A percentile compares a stretch with the other conserved stretches of the same genome.
These are phyloP conservation scores for Passer domesticus DNA, from an alignment of 2,113 vertebrate genomes.

Conservation along the genomic window DNA sequence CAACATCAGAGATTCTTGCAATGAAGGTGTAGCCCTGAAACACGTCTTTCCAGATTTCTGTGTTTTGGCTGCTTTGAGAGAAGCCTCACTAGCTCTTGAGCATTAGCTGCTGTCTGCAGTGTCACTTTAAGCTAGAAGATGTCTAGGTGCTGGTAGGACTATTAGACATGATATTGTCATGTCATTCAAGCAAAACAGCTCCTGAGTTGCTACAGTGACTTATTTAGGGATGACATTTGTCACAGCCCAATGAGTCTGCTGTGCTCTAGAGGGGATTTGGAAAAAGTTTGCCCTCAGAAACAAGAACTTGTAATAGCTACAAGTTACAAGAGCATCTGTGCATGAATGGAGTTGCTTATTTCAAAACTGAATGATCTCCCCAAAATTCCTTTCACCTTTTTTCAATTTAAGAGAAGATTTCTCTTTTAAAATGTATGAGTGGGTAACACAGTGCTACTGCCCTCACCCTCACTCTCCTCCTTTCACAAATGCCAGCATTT, in stretches of 20 bases:
- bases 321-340: not conserved
- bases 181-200: not conserved
- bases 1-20: not conserved
- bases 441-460: accelerated
- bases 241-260: not conserved
- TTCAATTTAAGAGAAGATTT: not conserved
- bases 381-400: not conserved
- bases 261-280: not conserved
- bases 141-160: not conserved
- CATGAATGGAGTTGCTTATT: not conserved
- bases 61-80: not conserved
- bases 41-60: not conserved
- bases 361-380: not conserved
- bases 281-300: not conserved
- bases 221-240: not conserved
- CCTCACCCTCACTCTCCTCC: not conserved
- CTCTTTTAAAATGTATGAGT: not conserved
- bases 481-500: not conserved
- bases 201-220: not conserved
- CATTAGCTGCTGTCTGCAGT: not conserved
- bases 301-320: not conserved
- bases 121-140: not conserved
- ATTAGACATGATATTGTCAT: not conserved
- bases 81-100: not conserved
- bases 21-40: not conserved